Evolutionary conservation across 2,797 vertebrate genomes (phyloP), one percentile per base, ranked within the genome.

Genomic region (Aulostomus chinensis): DNA sequence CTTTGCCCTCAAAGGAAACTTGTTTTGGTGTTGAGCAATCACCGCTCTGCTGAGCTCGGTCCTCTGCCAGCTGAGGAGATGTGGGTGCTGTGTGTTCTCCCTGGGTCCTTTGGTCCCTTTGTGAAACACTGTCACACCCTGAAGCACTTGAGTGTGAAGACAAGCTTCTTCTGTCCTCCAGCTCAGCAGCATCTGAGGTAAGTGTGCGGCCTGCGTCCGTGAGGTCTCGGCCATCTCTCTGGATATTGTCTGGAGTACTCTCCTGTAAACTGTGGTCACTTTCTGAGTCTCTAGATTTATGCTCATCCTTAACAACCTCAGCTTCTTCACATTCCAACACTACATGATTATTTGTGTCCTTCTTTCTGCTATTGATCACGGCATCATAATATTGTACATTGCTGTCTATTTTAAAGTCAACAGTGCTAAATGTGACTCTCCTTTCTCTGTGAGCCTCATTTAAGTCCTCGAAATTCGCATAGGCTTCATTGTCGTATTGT

Each of bases 401-500:
- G 10, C 4, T 42, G 1, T 61, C 34, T 56, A 74, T 50, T 29
- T 29, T 39, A 2, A 37, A 8, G 1, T 88, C 76, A 32, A 72
- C 15, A 10, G 9, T 58, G 36, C 68, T 85, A 61, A 90, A 87
- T 13, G 80, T 89, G 42, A 90, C 86, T 76, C 88, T 85, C 31
- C 89, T 81, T 73, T 90, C 86, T 15, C 78, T 78, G 32, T 66
- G 18, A 42, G n/a, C 43, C 13, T 35, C 50, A 11, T 54, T 65
- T 7, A 29, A 56, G 16, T 81, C 84, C 0, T 68, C 81, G 9
- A 68, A 65, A 9, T 70, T 68, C 1, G 30, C 81, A 82, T 87
- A 96, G n/a, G 83, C 93, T 49, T 86, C 69, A 33, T 97, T 96
- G 4, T 88, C 80, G 18, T 93, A 89, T 17, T 80, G 86, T 0